Evolutionary conservation across 2,113 vertebrate species (phyloP), one percentile per base, ranked within the genome.

Genomic region (Pica pica): DNA sequence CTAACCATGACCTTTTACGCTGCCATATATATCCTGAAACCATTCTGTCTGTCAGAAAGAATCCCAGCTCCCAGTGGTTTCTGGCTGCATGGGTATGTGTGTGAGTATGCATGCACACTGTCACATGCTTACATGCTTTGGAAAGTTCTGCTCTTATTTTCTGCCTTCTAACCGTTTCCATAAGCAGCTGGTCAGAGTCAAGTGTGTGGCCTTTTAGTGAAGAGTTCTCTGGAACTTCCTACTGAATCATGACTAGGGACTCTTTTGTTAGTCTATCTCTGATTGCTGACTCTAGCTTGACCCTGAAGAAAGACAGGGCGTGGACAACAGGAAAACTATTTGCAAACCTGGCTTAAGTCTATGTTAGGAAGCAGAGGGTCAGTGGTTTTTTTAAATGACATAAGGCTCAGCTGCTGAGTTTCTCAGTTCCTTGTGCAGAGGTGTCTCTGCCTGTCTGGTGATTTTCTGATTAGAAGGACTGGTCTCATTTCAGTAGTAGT

Each of bases 61-160:
- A 50, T 82, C 41, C 26, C 27, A 49, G 31, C 56, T 79, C 74
- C 30, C 49, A 46, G 20, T 1, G 5, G 16, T 63, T 74, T 85
- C 59, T 89, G 44, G 46, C 37, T 42, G 42, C 0, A 6, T 42
- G 55, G 16, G 47, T 2, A 10, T 27, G 17, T 26, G 35, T 22
- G 41, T 16, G 26, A 7, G 9, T 59, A 61, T 3, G 2, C 37
- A 57, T 0, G 5, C 50, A 49, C 0, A 0, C 20, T 50, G 42
- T 37, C 68, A 55, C 71, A 65, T 8, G 4, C 16, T 1, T 80
- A 13, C 13, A 23, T 78, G 50, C 75, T 86, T 80, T 87, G 46
- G 11, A 75, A 71, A 74, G 24, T 86, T 88, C 90, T 86, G 33
- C 46, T 93, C 52, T 83, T 28, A 3, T 74, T 88, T 96, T 90